Evolutionary conservation across 2,113 vertebrate species (phyloP).

Genomic region (Sardina pilchardus): DNA sequence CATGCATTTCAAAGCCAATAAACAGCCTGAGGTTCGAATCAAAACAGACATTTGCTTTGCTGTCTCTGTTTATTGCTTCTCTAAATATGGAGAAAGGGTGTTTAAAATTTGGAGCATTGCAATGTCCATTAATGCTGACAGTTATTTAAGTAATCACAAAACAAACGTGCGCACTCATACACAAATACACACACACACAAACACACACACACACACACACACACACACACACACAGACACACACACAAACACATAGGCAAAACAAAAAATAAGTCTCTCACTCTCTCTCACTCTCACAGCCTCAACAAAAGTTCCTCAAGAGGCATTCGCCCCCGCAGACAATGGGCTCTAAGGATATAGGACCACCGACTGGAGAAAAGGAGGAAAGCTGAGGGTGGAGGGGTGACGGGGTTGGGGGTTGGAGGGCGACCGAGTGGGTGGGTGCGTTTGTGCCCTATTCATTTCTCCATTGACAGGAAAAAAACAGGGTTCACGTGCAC

Average conservation of each 20-base stretch:
- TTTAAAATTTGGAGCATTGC: slow-evolving; percentile 67
- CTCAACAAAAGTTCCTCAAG: slow-evolving; percentile 48
- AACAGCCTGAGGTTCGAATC: slow-evolving; percentile 60
- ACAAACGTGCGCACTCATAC: neutral
- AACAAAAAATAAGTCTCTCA: neutral
- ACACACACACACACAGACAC: neutral
- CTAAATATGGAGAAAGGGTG: slow-evolving; percentile 67
- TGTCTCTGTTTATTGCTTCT: slow-evolving; percentile 60
- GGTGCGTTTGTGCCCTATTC: slow-evolving; percentile 46
- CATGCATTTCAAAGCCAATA: slow-evolving; percentile 65
- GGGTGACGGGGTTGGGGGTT: neutral
- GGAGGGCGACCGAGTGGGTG: neutral
- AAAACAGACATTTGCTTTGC: slow-evolving; percentile 64
- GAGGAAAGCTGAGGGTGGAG: neutral
- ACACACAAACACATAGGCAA: neutral
- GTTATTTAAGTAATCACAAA: slow-evolving; percentile 65
- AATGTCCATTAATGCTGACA: slow-evolving; percentile 66
- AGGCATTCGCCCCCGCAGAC: slow-evolving; percentile 44
- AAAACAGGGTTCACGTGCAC: slow-evolving; percentile 46
- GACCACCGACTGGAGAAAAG: slow-evolving; percentile 48
- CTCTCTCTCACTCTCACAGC: neutral
- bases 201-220: neutral
- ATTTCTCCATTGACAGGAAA: slow-evolving; percentile 55
- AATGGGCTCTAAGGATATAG: slow-evolving; percentile 56
- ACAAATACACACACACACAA: neutral